These are phyloP conservation scores for Nicator chloris DNA, from an alignment of 2,113 vertebrate species.

Conservation along the genomic window DNA sequence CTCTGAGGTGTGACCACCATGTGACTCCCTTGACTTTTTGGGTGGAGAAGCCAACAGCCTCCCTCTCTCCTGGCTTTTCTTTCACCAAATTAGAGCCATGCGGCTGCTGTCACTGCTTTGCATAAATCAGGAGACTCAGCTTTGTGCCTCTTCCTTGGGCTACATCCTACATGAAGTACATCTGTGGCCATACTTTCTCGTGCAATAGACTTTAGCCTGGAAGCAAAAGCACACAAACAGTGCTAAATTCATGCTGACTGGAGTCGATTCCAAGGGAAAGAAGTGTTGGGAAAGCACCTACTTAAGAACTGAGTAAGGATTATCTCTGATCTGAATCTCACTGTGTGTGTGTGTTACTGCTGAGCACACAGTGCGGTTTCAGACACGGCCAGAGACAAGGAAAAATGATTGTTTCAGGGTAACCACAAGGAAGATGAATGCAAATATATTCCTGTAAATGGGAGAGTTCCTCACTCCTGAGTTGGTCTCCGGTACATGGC, in stretches of 20 bases:
- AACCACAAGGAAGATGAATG: conserved; percentile 68
- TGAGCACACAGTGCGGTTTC: conserved; percentile 58
- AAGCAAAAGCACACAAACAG: conserved; percentile 33
- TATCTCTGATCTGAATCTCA: conserved; percentile 49
- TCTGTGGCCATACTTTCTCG: not conserved
- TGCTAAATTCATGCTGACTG: conserved; percentile 24
- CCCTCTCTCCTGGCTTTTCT: not conserved
- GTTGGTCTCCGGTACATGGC: not conserved
- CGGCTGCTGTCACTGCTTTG: not conserved
- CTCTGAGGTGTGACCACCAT: not conserved
- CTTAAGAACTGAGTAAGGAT: conserved; percentile 48
- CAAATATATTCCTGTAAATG: conserved; percentile 64
- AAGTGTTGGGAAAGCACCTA: conserved; percentile 62
- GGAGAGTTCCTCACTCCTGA: conserved; percentile 32
- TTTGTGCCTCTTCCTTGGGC: not conserved
- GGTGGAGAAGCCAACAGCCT: not conserved
- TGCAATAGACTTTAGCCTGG: not conserved
- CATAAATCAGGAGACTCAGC: not conserved
- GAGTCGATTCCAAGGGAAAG: conserved; percentile 61
- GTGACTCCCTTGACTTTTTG: not conserved
- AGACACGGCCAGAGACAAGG: conserved; percentile 55
- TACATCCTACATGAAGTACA: not conserved
- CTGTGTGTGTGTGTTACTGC: conserved; percentile 16
- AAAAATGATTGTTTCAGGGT: conserved; percentile 59
- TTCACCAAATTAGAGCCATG: not conserved